Evolutionary conservation across 2,113 vertebrate genomes (phyloP), one percentile per base, ranked within the genome.

Genomic region (Pterocles burchelli): DNA sequence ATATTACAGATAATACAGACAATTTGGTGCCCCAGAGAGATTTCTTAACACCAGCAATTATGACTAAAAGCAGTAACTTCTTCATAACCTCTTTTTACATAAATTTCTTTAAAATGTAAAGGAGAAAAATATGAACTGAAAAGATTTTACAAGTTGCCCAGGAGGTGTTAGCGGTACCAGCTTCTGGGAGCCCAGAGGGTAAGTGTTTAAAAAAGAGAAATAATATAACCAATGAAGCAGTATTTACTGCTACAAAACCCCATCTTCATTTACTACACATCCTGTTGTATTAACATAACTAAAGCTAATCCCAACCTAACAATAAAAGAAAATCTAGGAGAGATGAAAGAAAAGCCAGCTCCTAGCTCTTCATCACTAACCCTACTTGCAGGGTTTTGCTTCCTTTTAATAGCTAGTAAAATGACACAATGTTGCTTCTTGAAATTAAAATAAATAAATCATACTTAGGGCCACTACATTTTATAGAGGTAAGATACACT

Each of bases 301-400:
- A 97, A 98, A 99, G 25, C 98, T 99, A 45, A 99, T 98, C 63
- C 98, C 98, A 93, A 98, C 98, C 98, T 99, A 67, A 26, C 45
- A 74, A 62, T 38, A 18, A 94, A 87, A 79, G 11, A 88, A 70
- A 67, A 88, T 29, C 17, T 24, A 38, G 25, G 17, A 49, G 34
- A 52, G 38, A 5, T 48, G 54, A 93, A 88, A 52, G 7, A 70
- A 59, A 71, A 18, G 20, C 17, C 51, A 41, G 8, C 13, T 67
- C 18, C 7, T 41, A 41, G 38, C 16, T 88, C 38, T 81, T 57
- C 26, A 65, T 41, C 49, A 57, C 20, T 80, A 33, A 21, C 20
- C 3, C 14, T 65, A 8, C 11, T 46, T 61, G n/a, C 10, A 59
- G 19, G 7, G 10, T 52, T 81, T 93, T 85, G 29, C 11, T 73